These are phyloP conservation scores for Brachionus rotundiformis DNA, from an alignment of 1,140 invertebrate species.

Conservation along the genomic window DNA sequence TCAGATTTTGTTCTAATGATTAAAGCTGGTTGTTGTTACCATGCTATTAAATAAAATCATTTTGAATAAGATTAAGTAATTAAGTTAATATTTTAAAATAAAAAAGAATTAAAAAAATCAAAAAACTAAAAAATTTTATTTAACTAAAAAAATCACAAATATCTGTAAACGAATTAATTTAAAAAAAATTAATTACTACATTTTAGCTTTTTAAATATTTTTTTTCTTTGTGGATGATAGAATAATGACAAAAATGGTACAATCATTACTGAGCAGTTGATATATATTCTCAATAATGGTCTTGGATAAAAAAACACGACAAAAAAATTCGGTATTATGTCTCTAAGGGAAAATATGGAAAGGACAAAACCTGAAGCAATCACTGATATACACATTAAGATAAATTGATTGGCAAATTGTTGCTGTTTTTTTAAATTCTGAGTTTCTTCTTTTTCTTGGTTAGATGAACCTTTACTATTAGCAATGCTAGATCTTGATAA, in stretches of 20 bases:
- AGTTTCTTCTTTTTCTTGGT: background rate
- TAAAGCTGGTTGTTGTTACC: too few species aligned
- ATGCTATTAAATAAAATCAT: too few species aligned
- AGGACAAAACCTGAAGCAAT: background rate
- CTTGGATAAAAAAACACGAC: conserved; percentile 22
- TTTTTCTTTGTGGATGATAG: background rate
- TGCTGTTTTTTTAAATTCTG: background rate
- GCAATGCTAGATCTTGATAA: background rate
- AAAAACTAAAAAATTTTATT: too few species aligned
- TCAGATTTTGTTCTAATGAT: too few species aligned
- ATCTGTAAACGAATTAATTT: too few species aligned
- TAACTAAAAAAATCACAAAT: too few species aligned
- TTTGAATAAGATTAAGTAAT: too few species aligned
- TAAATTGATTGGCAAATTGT: conserved; percentile 25
- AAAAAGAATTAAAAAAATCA: too few species aligned
- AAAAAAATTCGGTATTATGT: conserved; percentile 26
- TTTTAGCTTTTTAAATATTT: background rate
- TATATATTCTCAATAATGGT: conserved; percentile 28
- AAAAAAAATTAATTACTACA: background rate
- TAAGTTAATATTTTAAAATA: too few species aligned
- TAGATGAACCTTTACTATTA: background rate
- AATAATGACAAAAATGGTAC: background rate
- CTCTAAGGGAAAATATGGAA: conserved; percentile 2
- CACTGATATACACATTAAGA: conserved; percentile 21
- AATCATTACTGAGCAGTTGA: conserved; percentile 34